Base-by-base conservation (phyloP, 30 jellyfish, hydroid and myxozoan genomes). In the Chrysaora quinquecirrha region DNA sequence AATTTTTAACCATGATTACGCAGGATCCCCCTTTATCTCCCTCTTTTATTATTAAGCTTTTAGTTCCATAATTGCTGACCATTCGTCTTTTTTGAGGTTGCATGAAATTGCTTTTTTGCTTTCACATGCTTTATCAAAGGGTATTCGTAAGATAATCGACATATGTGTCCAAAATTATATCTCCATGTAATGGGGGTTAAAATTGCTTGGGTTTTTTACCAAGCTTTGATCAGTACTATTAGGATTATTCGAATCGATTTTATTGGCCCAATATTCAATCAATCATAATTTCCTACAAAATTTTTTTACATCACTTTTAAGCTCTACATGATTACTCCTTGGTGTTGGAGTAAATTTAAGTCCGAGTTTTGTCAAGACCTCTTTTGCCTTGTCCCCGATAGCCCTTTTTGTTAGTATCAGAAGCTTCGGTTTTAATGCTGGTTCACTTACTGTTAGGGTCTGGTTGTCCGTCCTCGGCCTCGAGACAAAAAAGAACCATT, bases 371-470 rank as follows among this genome's bases (percentile, higher is more conserved):
- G 21, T 69, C 34, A 69, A 43, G 14, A 64, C 34, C 60, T 69
- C 81, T 64, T 69, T 69, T 69, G 65, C 81, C 65, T 69, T 69
- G 30, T 33, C 18, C 20, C 65, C 65, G 65, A 69, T 69, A 69
- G 81, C 65, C 21, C 65, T 69, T 27, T 69, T 23, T 69, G 81
- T 69, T 69, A 69, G 81, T 69, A 69, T 69, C 9, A 69, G 25
- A 29, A 69, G 81, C 81, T 69, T 68, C 64, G 62, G 78, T 43
- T 43, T 43, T 6, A 43, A 9, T 6, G 58, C 58, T n/a, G n/a
- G n/a, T 43, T 43, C 58, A 43, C 12, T 16, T 43, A 16, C 58
- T 43, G 58, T 16, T 43, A 43, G 16, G 16, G 16, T 43, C 58
- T 43, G 12, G 58, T 9, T 9, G 58, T 16, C 12, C 16, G 9